phyloP scores from a whole-genome alignment of 2,797 vertebrate genomes.

The Avahi laniger region DNA sequence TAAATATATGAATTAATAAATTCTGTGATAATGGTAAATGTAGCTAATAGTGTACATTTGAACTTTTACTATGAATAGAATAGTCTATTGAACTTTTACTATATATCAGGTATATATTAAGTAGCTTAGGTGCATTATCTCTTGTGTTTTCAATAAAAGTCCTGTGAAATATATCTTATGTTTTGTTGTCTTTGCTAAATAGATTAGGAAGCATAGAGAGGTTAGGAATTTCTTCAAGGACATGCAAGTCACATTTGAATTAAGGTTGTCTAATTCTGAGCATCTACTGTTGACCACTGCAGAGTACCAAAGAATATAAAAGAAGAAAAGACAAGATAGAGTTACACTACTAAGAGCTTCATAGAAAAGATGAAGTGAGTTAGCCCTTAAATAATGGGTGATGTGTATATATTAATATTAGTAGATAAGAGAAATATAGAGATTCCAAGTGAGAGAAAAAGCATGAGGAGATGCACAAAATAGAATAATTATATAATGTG shows the following conservation, averaged over 20 bases:
- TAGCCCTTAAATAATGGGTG: neutral
- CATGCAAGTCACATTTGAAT: neutral
- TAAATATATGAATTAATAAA: neutral
- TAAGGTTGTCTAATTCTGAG: neutral
- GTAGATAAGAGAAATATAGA: neutral
- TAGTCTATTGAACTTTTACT: neutral
- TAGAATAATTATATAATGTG: neutral
- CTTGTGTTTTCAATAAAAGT: neutral
- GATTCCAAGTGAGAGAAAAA: neutral
- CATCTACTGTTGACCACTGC: neutral
- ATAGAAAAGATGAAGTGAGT: neutral
- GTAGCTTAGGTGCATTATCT: neutral
- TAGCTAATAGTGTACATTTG: neutral
- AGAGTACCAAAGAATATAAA: neutral
- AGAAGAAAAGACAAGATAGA: neutral
- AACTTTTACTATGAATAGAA: too few species aligned
- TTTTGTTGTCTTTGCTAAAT: neutral
- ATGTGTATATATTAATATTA: neutral
- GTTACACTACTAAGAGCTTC: neutral
- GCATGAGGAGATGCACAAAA: neutral
- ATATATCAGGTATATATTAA: neutral
- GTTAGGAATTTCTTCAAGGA: neutral
- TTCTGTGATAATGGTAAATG: neutral
- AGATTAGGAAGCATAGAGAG: neutral
- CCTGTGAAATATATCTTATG: neutral